Percentiles rank a stretch among this genome's conserved stretches.
Conservation (phyloP, 2,888 invertebrate genomes). For the Diarsia rubi region DNA sequence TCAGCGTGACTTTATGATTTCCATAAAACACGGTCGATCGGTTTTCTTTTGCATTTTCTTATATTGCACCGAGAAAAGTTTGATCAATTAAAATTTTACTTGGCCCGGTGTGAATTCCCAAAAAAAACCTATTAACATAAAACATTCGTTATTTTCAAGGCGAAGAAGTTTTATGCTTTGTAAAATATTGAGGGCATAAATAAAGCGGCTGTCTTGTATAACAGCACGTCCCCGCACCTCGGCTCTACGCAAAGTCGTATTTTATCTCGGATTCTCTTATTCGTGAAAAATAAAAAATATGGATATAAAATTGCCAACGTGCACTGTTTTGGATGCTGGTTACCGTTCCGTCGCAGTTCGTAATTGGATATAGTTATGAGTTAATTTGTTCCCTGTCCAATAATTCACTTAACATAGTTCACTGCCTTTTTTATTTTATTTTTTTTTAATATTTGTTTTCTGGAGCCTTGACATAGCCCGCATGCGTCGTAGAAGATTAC, state of each 20-base stretch:
- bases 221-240: constrained; percentile 85
- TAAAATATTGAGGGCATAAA: constrained; percentile 90
- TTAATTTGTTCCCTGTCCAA: background rate
- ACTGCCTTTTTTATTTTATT: background rate
- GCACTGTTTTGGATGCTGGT: constrained; percentile 70
- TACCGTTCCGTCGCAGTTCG: constrained; percentile 45
- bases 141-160: constrained; percentile 87
- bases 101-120: constrained; percentile 69
- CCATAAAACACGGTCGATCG: constrained; percentile 67
- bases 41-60: constrained; percentile 58
- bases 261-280: constrained; percentile 87
- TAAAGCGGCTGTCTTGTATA: constrained; percentile 88
- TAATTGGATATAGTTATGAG: constrained; percentile 61
- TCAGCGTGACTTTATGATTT: constrained; percentile 69
- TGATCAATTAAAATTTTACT: constrained; percentile 72
- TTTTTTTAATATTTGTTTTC: no score
- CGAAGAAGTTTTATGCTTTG: constrained; percentile 89
- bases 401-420: background rate
- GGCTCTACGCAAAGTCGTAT: constrained; percentile 84
- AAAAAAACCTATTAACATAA: constrained; percentile 87
- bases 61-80: constrained; percentile 58
- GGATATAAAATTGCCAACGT: constrained; percentile 81
- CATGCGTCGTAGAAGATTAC: no score
- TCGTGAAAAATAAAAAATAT: constrained; percentile 84
- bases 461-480: no score